Evolutionary conservation across 2,888 invertebrate genomes (phyloP).

Genomic region (Melolontha melolontha): DNA sequence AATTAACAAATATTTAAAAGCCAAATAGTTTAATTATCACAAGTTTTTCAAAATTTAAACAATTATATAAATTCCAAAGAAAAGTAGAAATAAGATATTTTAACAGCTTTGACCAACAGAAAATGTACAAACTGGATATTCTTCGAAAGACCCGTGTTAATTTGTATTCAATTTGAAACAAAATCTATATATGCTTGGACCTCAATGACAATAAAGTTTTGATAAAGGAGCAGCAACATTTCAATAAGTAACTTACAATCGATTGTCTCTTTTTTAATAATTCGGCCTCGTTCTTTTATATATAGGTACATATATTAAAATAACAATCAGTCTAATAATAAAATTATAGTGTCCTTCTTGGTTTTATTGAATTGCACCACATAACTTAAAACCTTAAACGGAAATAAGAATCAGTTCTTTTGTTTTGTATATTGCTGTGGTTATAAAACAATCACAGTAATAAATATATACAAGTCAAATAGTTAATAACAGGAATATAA

Average conservation of each 20-base stretch:
- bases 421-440: slow-evolving; percentile 23
- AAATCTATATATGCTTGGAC: slow-evolving; percentile 26
- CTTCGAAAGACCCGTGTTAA: slow-evolving; percentile 41
- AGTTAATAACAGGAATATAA: too few species aligned
- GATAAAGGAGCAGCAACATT: slow-evolving; percentile 25
- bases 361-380: slow-evolving; percentile 30
- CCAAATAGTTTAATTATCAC: slow-evolving; percentile 42
- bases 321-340: slow-evolving; percentile 15
- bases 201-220: slow-evolving; percentile 22
- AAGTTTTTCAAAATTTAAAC: slow-evolving; percentile 38
- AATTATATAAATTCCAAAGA: slow-evolving; percentile 11
- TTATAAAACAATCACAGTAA: slow-evolving; percentile 28
- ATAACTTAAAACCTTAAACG: neutral
- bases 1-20: slow-evolving; percentile 24
- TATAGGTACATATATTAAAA: neutral
- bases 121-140: slow-evolving; percentile 41
- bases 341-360: slow-evolving; percentile 40
- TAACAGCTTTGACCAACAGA: slow-evolving; percentile 32
- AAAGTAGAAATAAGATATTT: slow-evolving; percentile 10
- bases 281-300: neutral
- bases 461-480: slow-evolving; percentile 4
- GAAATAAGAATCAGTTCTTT: slow-evolving; percentile 9
- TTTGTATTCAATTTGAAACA: slow-evolving; percentile 37
- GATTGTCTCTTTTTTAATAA: slow-evolving; percentile 37
- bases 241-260: slow-evolving; percentile 44